Evolutionary conservation across 64 coral and sea anemone genomes (phyloP).

Genomic region (Actinia tenebrosa): DNA sequence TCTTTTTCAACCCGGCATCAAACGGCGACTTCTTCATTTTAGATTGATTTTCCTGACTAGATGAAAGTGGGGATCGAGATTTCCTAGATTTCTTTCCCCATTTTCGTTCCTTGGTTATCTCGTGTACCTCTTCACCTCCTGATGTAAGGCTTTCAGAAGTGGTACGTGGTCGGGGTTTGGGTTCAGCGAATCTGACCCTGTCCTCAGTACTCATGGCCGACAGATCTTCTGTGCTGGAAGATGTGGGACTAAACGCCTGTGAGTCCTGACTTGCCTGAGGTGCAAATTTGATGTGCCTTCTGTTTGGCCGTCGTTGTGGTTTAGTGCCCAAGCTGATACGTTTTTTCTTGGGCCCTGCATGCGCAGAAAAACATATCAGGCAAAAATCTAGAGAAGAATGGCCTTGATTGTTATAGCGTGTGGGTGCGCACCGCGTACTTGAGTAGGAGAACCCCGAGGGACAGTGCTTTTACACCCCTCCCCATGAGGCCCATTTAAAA

Average conservation of each 20-base stretch:
- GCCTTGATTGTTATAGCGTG: too few species aligned
- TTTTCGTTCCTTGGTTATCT: conserved; percentile 8
- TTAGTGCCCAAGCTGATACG: background rate
- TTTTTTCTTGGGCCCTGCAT: background rate
- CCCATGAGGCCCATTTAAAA: too few species aligned
- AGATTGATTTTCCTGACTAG: background rate
- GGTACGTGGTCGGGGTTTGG: background rate
- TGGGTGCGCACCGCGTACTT: too few species aligned
- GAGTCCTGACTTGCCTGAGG: background rate
- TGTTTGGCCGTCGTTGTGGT: background rate
- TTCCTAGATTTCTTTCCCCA: background rate
- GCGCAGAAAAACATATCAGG: background rate
- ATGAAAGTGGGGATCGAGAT: background rate
- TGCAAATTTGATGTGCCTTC: conserved; percentile 7
- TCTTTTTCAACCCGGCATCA: background rate
- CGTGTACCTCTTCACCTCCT: conserved; percentile 18
- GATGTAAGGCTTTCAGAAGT: background rate
- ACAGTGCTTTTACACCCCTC: too few species aligned
- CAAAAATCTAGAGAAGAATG: too few species aligned
- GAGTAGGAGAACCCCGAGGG: too few species aligned
- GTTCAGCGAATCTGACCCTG: background rate
- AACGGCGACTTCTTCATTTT: background rate
- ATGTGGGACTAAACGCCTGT: background rate
- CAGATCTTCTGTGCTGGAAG: conserved; percentile 43
- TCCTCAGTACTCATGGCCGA: background rate